phyloP scores from a whole-genome alignment of 2,888 invertebrate genomes.

The Eilema sororculum region DNA sequence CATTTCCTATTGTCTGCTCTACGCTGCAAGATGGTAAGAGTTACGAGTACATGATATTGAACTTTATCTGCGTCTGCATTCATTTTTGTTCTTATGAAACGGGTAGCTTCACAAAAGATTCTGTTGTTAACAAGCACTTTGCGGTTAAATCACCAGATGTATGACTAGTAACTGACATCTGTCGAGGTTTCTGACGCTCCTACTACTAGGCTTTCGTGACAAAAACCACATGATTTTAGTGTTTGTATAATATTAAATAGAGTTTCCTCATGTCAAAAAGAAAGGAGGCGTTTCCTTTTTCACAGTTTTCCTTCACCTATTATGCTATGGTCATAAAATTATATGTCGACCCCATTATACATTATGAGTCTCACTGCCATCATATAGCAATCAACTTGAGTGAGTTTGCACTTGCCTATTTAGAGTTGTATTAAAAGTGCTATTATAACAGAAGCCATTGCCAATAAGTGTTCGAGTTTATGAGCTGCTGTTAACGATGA shows the following conservation, averaged over 20 bases:
- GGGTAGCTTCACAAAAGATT: neutral
- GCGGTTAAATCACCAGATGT: too few relatives aligned
- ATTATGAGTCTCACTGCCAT: neutral
- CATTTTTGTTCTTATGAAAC: neutral
- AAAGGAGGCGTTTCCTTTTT: neutral
- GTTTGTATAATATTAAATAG: neutral
- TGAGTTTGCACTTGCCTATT: neutral
- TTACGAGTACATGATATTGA: neutral
- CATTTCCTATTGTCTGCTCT: constrained; percentile 91
- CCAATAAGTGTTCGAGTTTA: constrained; percentile 8
- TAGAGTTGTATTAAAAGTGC: neutral
- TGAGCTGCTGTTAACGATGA: constrained; percentile 19
- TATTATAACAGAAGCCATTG: constrained; percentile 4
- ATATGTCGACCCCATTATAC: neutral
- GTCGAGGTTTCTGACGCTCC: neutral
- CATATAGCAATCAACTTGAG: neutral
- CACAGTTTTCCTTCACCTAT: neutral
- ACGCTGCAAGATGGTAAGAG: constrained; percentile 94
- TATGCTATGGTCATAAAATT: neutral
- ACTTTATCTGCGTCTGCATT: neutral
- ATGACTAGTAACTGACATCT: neutral
- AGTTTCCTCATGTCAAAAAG: neutral
- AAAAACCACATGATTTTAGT: neutral
- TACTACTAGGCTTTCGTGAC: too few relatives aligned
- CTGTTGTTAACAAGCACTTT: neutral